Conservation (phyloP, 2,797 vertebrate species). For the Mionectes olivaceus region DNA sequence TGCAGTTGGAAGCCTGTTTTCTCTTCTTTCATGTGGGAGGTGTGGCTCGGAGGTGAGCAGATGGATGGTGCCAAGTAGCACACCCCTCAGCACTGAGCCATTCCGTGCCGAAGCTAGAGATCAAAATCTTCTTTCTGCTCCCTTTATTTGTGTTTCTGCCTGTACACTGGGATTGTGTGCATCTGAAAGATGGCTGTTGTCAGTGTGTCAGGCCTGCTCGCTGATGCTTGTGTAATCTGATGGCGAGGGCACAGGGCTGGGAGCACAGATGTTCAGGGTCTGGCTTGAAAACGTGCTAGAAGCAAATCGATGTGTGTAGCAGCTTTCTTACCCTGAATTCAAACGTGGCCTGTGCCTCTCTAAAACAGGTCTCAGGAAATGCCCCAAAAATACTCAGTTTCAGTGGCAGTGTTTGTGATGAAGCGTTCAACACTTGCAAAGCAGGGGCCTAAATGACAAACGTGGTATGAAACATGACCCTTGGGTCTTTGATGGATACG, state of each 20-base stretch:
- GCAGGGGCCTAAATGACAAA: background rate
- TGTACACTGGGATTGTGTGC: background rate
- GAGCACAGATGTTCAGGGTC: constrained; percentile 31
- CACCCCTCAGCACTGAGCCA: constrained; percentile 13
- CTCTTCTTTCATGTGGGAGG: constrained; percentile 66
- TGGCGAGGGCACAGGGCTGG: background rate
- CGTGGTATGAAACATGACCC: background rate
- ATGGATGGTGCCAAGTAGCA: constrained; percentile 50
- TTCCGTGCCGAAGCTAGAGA: background rate
- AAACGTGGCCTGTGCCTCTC: background rate
- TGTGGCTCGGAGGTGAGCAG: constrained; percentile 47
- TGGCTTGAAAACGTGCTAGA: background rate
- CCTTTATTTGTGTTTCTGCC: constrained; percentile 31
- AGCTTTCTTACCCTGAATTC: background rate
- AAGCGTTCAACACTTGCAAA: background rate
- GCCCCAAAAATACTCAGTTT: background rate
- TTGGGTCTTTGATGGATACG: background rate
- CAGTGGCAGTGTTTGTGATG: background rate
- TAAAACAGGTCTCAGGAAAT: background rate
- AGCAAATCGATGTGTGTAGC: background rate
- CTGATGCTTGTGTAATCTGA: constrained; percentile 42
- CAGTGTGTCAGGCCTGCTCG: background rate
- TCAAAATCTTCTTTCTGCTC: constrained; percentile 53
- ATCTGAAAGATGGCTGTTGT: constrained; percentile 35
- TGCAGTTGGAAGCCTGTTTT: constrained; percentile 56